Base-by-base conservation (phyloP, 92 coral and sea anemone species). In the Siderastrea radians region DNA sequence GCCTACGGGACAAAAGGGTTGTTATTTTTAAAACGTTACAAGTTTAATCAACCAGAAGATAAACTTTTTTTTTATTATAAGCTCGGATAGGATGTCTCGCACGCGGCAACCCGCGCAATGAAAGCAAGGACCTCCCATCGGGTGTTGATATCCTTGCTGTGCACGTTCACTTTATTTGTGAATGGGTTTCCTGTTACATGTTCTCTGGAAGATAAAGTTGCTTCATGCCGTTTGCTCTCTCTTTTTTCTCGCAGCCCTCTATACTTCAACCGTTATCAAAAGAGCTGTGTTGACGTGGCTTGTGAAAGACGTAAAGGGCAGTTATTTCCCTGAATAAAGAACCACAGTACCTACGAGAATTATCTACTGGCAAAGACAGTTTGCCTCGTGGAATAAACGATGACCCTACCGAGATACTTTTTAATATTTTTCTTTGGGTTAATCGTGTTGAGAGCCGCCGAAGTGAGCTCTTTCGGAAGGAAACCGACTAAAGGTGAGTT, bases 101-200 rank as follows among this genome's bases (percentile, higher is more conserved):
- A 69, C 78, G 77, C 77, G 86, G 78, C 86, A 70, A 73, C 77
- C 12, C 60, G 87, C 61, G 61, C 73, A 53, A 16, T 54, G 62
- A 51, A 61, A 72, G 69, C 63, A 64, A 50, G 59, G 87, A 84
- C 80, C 87, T 74, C 87, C 87, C 79, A 63, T 53, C 19, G 66
- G 91, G 94, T 86, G 94, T 60, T 90, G 93, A 90, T 79, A 53
- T 81, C 51, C 81, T 86, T 68, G 75, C 67, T 53, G 78, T 59
- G 73, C 85, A 80, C 83, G 93, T 90, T 87, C 87, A 75, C 91
- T n/a, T 47, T 84, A 52, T 76, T 83, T 49, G 78, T 54, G 85
- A 72, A 80, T 72, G 57, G 94, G 94, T 91, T 82, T 91, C 94
- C 74, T 82, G 84, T 91, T 91, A 86, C 94, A 86, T 59, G 47